Percentiles rank a stretch among this genome's conserved stretches.
Evolutionary conservation across 2,113 vertebrate genomes (phyloP).

Genomic region (Prochilodus magdalenae): DNA sequence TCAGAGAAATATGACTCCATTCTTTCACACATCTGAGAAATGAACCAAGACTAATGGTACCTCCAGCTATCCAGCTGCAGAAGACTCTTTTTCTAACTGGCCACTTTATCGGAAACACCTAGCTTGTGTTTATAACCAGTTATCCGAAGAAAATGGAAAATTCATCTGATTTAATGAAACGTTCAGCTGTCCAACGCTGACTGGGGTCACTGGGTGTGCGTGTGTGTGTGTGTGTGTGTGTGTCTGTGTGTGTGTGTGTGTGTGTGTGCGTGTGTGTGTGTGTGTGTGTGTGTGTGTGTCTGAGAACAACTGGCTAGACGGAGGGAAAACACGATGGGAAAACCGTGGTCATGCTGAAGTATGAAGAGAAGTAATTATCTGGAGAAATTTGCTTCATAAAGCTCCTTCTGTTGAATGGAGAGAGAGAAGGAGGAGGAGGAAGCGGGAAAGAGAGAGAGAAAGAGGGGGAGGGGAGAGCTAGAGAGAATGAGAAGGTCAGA

Average conservation of each 20-base stretch:
- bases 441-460: background rate
- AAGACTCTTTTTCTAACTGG: background rate
- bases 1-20: constrained; percentile 1
- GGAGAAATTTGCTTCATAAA: background rate
- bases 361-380: constrained; percentile 15
- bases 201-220: constrained; percentile 20
- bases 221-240: background rate
- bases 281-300: background rate
- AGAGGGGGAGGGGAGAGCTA: too few relatives aligned
- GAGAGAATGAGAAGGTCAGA: background rate
- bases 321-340: constrained; percentile 22
- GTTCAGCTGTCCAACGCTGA: constrained; percentile 3
- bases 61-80: background rate
- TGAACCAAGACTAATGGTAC: background rate
- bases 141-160: background rate
- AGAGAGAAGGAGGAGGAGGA: background rate
- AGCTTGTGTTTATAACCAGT: too few relatives aligned
- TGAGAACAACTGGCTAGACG: constrained; percentile 34
- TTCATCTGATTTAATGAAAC: constrained; percentile 10
- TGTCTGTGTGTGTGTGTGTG: background rate
- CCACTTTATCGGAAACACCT: background rate
- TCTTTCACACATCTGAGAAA: background rate
- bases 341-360: constrained; percentile 13
- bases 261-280: background rate
- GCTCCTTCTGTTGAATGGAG: background rate